These are phyloP conservation scores for Lasioglossum baleicum DNA, from an alignment of 1,140 invertebrate genomes.

Conservation along the genomic window DNA sequence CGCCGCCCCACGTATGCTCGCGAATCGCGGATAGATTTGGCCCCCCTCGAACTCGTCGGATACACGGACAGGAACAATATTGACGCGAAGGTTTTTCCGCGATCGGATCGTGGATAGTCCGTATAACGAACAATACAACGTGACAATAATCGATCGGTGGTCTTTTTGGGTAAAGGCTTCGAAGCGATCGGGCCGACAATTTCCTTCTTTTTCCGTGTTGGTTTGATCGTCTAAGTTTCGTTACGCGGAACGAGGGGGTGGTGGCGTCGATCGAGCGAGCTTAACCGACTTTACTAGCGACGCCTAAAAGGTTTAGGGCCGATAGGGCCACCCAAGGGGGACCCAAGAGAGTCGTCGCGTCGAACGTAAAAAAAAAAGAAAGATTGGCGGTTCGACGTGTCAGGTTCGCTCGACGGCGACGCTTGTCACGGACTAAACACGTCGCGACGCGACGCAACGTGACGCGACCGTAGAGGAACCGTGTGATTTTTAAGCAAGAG, in stretches of 20 bases:
- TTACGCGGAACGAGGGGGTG: background rate
- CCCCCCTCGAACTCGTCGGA: background rate
- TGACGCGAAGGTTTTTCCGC: background rate
- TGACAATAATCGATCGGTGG: slow-evolving; percentile 55
- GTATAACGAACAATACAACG: slow-evolving; percentile 55
- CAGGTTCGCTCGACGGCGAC: too few species aligned
- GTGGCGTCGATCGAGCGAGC: too few species aligned
- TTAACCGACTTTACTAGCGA: too few species aligned
- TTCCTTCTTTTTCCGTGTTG: background rate
- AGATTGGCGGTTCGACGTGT: too few species aligned
- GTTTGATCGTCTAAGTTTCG: background rate
- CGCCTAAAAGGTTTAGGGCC: too few species aligned
- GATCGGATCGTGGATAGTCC: background rate
- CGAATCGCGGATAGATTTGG: background rate
- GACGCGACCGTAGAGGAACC: slow-evolving; percentile 1
- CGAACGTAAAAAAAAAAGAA: too few species aligned
- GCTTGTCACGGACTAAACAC: background rate
- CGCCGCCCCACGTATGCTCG: slow-evolving; percentile 8
- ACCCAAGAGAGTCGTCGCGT: too few species aligned
- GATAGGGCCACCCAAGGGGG: too few species aligned
- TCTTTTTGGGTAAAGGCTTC: slow-evolving; percentile 31
- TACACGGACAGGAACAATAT: background rate
- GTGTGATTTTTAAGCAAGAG: slow-evolving; percentile 38
- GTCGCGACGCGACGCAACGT: too few species aligned
- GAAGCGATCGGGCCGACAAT: slow-evolving; percentile 10